Percentiles rank a stretch among this genome's conserved stretches.
Conservation (phyloP, 2,113 vertebrate species). For the Desmodus rotundus region DNA sequence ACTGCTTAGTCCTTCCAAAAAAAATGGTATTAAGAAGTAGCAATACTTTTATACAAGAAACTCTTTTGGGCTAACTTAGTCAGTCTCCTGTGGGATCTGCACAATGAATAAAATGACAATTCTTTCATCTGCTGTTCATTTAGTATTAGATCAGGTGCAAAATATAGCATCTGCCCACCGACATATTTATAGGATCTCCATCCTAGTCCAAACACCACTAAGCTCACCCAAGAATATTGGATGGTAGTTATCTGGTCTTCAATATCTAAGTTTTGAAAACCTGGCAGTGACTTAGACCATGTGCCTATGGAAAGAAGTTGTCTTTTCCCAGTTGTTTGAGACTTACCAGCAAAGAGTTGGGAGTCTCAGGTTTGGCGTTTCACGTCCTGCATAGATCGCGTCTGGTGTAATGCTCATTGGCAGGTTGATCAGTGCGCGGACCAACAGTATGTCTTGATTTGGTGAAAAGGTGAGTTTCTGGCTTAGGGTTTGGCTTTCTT, state of each 20-base stretch:
- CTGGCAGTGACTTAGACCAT: constrained; percentile 95
- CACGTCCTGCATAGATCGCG: constrained; percentile 89
- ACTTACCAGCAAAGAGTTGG: constrained; percentile 91
- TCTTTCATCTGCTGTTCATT: constrained; percentile 95
- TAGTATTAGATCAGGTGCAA: constrained; percentile 94
- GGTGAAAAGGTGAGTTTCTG: constrained; percentile 85
- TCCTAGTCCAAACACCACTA: constrained; percentile 95
- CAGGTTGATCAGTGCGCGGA: constrained; percentile 88
- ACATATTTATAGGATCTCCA: constrained; percentile 97
- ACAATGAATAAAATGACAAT: constrained; percentile 93
- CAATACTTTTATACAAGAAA: constrained; percentile 98
- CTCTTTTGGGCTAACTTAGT: constrained; percentile 93
- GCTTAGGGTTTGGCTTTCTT: constrained; percentile 84
- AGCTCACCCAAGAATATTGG: constrained; percentile 98
- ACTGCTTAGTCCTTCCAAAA: neutral
- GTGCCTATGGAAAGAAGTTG: constrained; percentile 97
- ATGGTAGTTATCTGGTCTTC: constrained; percentile 97
- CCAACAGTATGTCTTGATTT: constrained; percentile 87
- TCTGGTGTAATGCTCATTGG: constrained; percentile 95
- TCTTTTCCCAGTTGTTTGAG: constrained; percentile 94
- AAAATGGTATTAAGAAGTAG: constrained; percentile 92
- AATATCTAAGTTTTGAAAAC: constrained; percentile 95
- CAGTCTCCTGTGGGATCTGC: constrained; percentile 95
- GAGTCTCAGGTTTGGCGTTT: constrained; percentile 87
- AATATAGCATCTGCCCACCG: constrained; percentile 93